Evolutionary conservation across 1,140 invertebrate genomes (phyloP).

Genomic region (Zaprionus tsacasi): DNA sequence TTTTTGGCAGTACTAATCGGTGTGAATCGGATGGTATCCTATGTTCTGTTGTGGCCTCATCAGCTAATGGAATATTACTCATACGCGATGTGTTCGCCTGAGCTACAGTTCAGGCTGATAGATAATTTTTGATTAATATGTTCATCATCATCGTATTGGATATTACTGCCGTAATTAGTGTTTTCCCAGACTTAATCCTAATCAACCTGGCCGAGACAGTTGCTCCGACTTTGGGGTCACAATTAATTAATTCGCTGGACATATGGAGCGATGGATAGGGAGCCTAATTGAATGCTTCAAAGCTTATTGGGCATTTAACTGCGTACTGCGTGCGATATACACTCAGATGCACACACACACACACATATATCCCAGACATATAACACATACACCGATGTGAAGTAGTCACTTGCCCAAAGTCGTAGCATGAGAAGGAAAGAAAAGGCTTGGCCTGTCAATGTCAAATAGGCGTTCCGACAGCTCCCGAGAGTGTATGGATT

Average conservation of each 20-base stretch:
- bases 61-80: slow-evolving; percentile 41
- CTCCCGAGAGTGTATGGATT: slow-evolving; percentile 1
- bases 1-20: not conserved
- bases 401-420: slow-evolving; percentile 11
- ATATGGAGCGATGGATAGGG: slow-evolving; percentile 1
- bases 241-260: slow-evolving; percentile 33
- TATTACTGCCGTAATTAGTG: slow-evolving; percentile 28
- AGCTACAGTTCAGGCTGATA: not conserved
- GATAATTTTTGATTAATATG: slow-evolving; percentile 33
- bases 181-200: slow-evolving; percentile 1
- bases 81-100: slow-evolving; percentile 15
- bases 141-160: slow-evolving; percentile 7
- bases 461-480: slow-evolving; percentile 43
- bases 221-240: not conserved
- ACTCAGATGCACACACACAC: not conserved
- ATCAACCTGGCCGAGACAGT: slow-evolving; percentile 6
- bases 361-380: not conserved
- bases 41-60: slow-evolving; percentile 33
- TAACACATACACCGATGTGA: not conserved
- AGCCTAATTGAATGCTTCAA: slow-evolving; percentile 37
- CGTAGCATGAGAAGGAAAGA: slow-evolving; percentile 17
- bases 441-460: slow-evolving; percentile 59
- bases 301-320: slow-evolving; percentile 19
- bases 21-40: slow-evolving; percentile 1
- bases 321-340: not conserved